Conservation (phyloP, 2,888 invertebrate species). For the Dryobotodes eremita region DNA sequence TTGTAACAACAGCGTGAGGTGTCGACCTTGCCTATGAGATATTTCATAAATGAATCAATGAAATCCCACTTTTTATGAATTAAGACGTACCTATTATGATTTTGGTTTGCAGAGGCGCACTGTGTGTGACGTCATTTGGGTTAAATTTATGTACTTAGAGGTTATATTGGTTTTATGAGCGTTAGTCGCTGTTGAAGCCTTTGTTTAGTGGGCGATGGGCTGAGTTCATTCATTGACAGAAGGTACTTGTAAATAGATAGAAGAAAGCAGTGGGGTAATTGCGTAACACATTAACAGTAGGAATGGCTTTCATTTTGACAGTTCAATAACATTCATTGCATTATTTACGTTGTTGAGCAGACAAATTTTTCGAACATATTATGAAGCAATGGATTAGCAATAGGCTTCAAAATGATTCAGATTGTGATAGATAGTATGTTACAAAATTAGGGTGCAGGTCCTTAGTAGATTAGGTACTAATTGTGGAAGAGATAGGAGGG, state of each 20-base stretch:
- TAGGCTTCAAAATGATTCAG: no score
- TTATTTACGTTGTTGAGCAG: no score
- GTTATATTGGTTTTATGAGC: slow-evolving; percentile 5
- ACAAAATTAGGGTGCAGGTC: no score
- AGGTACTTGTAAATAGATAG: no score
- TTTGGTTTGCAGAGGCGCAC: slow-evolving; percentile 19
- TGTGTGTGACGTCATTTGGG: slow-evolving; percentile 41
- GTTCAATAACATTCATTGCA: no score
- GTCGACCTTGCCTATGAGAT: slow-evolving; percentile 63
- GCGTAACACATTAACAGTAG: no score
- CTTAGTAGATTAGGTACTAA: no score
- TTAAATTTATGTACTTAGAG: slow-evolving; percentile 22
- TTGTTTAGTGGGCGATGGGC: neutral
- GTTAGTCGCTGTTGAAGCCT: neutral
- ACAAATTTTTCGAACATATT: no score
- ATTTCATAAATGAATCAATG: slow-evolving; percentile 60
- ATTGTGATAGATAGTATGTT: no score
- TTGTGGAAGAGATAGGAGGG: neutral
- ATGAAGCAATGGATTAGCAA: no score
- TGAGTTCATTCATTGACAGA: neutral
- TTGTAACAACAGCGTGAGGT: slow-evolving; percentile 63
- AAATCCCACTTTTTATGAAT: slow-evolving; percentile 61
- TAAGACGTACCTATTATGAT: slow-evolving; percentile 36
- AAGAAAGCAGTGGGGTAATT: no score
- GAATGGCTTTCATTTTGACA: no score